Conservation (phyloP, 2,888 invertebrate species). For the Chrysolina americana region DNA sequence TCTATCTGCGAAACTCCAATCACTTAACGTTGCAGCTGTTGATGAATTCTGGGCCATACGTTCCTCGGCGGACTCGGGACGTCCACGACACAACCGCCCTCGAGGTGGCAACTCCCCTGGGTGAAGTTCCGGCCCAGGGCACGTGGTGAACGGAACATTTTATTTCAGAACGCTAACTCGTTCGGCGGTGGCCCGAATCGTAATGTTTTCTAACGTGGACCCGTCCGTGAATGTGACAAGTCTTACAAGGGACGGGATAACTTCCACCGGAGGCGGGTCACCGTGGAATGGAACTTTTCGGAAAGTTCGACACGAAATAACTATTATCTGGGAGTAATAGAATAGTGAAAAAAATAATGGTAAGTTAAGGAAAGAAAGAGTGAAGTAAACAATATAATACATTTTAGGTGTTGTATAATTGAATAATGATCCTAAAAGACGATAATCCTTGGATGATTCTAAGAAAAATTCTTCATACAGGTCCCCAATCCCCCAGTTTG, state of each 20-base stretch:
- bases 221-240: constrained; percentile 20
- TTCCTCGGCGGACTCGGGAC: constrained; percentile 49
- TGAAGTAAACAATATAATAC: no score
- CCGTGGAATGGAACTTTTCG: background rate
- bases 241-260: background rate
- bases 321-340: no score
- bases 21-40: constrained; percentile 34
- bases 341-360: no score
- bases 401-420: no score
- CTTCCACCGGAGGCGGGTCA: background rate
- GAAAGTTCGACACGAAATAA: background rate
- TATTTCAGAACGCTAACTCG: constrained; percentile 19
- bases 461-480: no score
- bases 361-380: no score
- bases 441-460: no score
- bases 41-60: constrained; percentile 50
- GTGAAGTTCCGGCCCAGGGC: constrained; percentile 30
- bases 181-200: constrained; percentile 18
- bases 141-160: constrained; percentile 19
- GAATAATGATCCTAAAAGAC: no score
- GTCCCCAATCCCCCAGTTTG: no score
- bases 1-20: constrained; percentile 24
- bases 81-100: constrained; percentile 43
- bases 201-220: constrained; percentile 18
- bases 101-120: constrained; percentile 44